Percentiles rank a stretch among this genome's conserved stretches.
Conservation (phyloP, 2,888 invertebrate genomes). For the Drosophila nigritarsus region DNA sequence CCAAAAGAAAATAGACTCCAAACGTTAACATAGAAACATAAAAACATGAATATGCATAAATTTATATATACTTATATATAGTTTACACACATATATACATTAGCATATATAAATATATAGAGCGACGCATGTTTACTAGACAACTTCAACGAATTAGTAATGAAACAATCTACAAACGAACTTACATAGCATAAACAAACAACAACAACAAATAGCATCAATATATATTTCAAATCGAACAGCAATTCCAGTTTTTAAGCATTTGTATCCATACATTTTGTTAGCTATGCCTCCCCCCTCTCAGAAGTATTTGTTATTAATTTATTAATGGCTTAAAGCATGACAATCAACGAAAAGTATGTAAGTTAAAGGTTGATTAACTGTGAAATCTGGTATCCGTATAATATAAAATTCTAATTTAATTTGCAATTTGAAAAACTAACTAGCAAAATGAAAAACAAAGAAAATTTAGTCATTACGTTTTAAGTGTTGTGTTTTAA, state of each 20-base stretch:
- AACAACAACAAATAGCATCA: constrained; percentile 14
- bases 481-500: constrained; percentile 66
- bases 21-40: constrained; percentile 37
- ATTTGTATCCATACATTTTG: constrained; percentile 24
- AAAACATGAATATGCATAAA: constrained; percentile 26
- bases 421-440: constrained; percentile 4
- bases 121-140: constrained; percentile 67
- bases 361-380: constrained; percentile 46
- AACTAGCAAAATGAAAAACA: constrained; percentile 26
- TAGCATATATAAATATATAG: constrained; percentile 30
- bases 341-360: constrained; percentile 72
- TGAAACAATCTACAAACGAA: constrained; percentile 60
- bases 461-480: constrained; percentile 30
- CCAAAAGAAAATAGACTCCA: constrained; percentile 36
- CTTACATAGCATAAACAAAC: constrained; percentile 47
- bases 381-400: constrained; percentile 7
- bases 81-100: constrained; percentile 32
- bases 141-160: constrained; percentile 73
- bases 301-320: constrained; percentile 9
- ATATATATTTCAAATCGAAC: constrained; percentile 13
- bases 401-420: constrained; percentile 13
- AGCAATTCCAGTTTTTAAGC: constrained; percentile 24
- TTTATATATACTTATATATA: constrained; percentile 28
- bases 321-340: constrained; percentile 69
- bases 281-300: constrained; percentile 4